These are phyloP conservation scores for Halcyon chelicuti DNA, from an alignment of 2,797 vertebrate genomes.

Conservation along the genomic window DNA sequence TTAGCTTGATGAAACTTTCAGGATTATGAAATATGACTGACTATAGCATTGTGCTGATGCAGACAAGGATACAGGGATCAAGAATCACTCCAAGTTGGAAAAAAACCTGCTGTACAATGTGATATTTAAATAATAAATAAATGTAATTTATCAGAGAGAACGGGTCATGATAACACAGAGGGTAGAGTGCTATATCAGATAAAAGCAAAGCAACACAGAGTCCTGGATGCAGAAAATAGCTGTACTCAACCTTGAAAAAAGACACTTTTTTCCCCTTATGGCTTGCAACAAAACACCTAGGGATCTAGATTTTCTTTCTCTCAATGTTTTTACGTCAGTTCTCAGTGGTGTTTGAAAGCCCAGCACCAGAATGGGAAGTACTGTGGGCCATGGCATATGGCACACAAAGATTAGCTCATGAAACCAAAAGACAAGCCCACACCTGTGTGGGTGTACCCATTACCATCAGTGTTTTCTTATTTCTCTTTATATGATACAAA, in stretches of 20 bases:
- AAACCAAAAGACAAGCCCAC: not conserved
- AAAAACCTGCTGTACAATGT: not conserved
- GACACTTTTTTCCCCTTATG: not conserved
- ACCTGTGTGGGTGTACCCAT: not conserved
- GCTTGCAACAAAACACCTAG: not conserved
- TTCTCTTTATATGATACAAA: not conserved
- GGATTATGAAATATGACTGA: not conserved
- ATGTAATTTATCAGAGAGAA: not conserved
- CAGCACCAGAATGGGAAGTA: not conserved
- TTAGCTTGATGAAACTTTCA: not conserved
- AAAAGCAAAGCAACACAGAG: not conserved
- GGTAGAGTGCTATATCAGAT: not conserved
- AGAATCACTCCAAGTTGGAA: not conserved
- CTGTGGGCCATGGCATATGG: not conserved
- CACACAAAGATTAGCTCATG: not conserved
- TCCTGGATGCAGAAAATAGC: not conserved
- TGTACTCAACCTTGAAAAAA: not conserved
- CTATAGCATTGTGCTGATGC: not conserved
- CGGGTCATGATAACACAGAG: not conserved
- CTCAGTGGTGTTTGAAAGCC: not conserved
- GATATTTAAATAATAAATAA: not conserved
- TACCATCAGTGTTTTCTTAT: not conserved
- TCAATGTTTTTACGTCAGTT: not conserved
- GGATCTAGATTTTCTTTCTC: not conserved
- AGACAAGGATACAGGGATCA: not conserved